phyloP scores from a whole-genome alignment of 53 echinoderm and acorn worm species.

The Paracentrotus lividus region DNA sequence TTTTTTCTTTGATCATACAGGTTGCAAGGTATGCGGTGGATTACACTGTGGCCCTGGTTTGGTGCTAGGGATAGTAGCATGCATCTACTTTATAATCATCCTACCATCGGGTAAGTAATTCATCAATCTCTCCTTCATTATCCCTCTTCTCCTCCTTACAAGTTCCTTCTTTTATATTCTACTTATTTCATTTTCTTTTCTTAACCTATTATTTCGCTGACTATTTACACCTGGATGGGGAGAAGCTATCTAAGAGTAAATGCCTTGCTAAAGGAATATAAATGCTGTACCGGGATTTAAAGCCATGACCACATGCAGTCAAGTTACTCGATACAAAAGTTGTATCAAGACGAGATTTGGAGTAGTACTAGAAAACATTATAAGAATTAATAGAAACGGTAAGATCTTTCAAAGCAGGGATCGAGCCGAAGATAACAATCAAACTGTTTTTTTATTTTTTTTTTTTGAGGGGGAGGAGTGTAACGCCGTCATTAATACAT shows the following conservation, averaged over 20 bases:
- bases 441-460: too few relatives aligned
- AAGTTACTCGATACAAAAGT: too few relatives aligned
- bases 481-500: too few relatives aligned
- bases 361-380: too few relatives aligned
- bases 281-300: too few relatives aligned
- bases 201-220: not conserved
- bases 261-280: too few relatives aligned
- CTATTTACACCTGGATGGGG: not conserved
- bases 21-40: slow-evolving; percentile 75
- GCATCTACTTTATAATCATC: slow-evolving; percentile 94
- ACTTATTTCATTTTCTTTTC: not conserved
- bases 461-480: too few relatives aligned
- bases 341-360: too few relatives aligned
- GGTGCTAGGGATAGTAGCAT: slow-evolving; percentile 86
- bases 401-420: too few relatives aligned
- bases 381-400: too few relatives aligned
- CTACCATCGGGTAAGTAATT: slow-evolving; percentile 72
- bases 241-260: not conserved
- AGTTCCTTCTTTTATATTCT: not conserved
- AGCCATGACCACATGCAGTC: too few relatives aligned
- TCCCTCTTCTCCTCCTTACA: not conserved
- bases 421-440: too few relatives aligned
- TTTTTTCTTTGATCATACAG: slow-evolving; percentile 41
- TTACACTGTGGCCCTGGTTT: slow-evolving; percentile 89
- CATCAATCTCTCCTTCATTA: not conserved